Base-by-base conservation (phyloP, 1,140 invertebrate genomes). In the Lerema accius region DNA sequence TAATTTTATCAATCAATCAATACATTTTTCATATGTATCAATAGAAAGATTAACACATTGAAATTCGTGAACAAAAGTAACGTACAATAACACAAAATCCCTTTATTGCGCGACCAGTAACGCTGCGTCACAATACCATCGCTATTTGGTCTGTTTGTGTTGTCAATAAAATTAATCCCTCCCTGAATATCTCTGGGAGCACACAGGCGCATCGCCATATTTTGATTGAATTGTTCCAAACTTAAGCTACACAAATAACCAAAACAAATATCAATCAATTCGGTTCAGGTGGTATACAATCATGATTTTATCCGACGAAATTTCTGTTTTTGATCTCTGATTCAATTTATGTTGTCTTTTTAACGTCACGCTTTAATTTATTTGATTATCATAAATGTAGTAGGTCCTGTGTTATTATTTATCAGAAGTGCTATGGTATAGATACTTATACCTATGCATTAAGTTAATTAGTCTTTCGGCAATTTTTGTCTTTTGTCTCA, bases 101-200 rank as follows among this genome's bases (percentile, higher is more conserved):
- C 40, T 58, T 61, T 45, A 63, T 67, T 17, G 39, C 56, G 64
- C 61, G 53, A 64, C 67, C 67, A 76, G 50, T 64, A 75, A 61
- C 55, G 67, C 63, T 55, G 32, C 69, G 69, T 70, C 71, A 77
- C 71, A 69, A 68, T 51, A 68, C 67, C 65, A 69, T 37, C 59
- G 58, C 67, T 63, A 72, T 71, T 75, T 56, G 53, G 50, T 55
- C 59, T 79, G 72, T 88, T 80, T 84, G 65, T 55, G 60, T 69
- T 74, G 78, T 79, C 78, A 82, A 85, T 81, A 86, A 86, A 80
- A 78, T 80, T 84, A 82, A 86, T 86, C 82, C 80, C 66, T 67
- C 66, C 37, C 72, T 55, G 69, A 77, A 83, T 77, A 80, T 74
- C 68, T 55, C 63, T 49, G 69, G 65, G 42, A 67, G 48, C 67